Percentiles rank a stretch among this genome's conserved stretches.
Conservation (phyloP, 2,113 vertebrate species). For the Synchiropus splendidus region DNA sequence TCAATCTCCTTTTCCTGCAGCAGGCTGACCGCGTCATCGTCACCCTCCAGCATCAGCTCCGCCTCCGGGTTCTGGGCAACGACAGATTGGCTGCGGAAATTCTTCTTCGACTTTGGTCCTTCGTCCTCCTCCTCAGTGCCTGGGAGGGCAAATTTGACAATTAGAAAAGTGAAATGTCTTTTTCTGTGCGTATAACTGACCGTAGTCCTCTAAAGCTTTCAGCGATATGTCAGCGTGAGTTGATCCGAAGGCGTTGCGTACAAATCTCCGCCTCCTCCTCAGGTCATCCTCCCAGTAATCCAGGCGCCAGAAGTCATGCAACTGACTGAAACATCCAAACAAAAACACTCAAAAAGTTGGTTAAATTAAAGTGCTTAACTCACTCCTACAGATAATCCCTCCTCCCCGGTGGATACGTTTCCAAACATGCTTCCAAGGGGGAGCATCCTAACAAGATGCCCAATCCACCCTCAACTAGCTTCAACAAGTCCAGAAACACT, state of each 20-base stretch:
- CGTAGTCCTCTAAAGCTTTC: conserved; percentile 85
- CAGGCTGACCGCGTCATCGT: conserved; percentile 91
- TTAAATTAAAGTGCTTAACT: no score
- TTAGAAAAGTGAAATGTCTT: no score
- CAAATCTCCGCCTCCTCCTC: conserved; percentile 87
- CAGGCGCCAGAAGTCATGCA: conserved; percentile 96
- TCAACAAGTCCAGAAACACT: no score
- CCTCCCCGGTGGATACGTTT: no score
- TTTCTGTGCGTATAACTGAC: no score
- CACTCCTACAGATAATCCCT: no score
- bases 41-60: conserved; percentile 94
- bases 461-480: no score
- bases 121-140: conserved; percentile 83
- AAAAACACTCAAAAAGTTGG: conserved; percentile 11
- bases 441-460: no score
- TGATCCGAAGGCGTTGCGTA: conserved; percentile 96
- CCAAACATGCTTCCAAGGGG: no score
- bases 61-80: conserved; percentile 91
- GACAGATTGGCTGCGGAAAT: conserved; percentile 85
- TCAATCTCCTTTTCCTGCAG: conserved; percentile 97
- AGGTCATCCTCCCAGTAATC: conserved; percentile 99
- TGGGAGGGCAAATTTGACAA: conserved; percentile 46
- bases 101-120: conserved; percentile 83
- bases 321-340: conserved; percentile 67
- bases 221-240: conserved; percentile 84